Conservation (phyloP, 2,113 vertebrate species). For the Acanthochromis polyacanthus region DNA sequence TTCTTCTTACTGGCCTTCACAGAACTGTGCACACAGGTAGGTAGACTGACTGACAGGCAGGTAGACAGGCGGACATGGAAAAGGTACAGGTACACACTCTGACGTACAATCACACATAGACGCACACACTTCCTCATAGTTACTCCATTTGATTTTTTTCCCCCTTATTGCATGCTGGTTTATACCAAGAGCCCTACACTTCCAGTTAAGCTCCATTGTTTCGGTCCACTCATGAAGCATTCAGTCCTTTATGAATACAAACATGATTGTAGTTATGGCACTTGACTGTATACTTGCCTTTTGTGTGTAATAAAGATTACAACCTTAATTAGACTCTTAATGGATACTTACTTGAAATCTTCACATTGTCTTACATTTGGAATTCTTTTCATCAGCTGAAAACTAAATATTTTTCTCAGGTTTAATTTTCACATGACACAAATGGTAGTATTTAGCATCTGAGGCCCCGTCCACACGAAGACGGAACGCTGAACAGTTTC, state of each 20-base stretch:
- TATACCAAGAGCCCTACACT: not conserved
- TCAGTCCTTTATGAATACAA: not conserved
- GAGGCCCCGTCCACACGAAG: too few relatives aligned
- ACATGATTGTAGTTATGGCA: not conserved
- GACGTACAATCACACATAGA: constrained; percentile 1
- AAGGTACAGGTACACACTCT: constrained; percentile 14
- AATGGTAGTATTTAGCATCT: too few relatives aligned
- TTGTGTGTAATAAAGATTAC: not conserved
- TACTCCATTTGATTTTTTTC: constrained; percentile 20
- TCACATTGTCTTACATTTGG: not conserved
- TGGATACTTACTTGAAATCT: not conserved
- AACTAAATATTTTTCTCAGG: not conserved
- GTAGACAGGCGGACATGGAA: constrained; percentile 50
- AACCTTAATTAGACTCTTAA: not conserved
- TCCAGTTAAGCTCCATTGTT: not conserved
- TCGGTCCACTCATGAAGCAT: constrained; percentile 5
- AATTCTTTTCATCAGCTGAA: not conserved
- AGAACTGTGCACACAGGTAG: constrained; percentile 61
- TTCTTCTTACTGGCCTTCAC: constrained; percentile 56
- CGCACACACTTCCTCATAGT: not conserved
- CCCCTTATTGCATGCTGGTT: not conserved
- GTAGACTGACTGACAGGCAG: constrained; percentile 64
- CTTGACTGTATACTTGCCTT: not conserved
- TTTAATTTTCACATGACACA: too few relatives aligned
- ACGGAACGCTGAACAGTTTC: too few relatives aligned